Evolutionary conservation across 2,888 invertebrate species (phyloP).

Genomic region (Coremacera marginata): DNA sequence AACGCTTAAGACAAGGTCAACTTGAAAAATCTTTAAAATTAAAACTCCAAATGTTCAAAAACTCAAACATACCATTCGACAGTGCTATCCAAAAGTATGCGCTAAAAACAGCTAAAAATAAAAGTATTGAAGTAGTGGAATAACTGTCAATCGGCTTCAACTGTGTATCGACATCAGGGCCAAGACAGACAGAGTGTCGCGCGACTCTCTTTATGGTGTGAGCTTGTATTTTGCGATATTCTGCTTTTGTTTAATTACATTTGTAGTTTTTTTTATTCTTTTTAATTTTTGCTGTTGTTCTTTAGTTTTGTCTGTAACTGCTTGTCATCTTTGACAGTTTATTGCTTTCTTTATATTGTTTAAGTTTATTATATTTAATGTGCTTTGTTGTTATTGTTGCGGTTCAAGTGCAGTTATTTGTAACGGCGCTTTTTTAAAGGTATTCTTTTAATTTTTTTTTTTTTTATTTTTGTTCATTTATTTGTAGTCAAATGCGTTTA

Average conservation of each 20-base stretch:
- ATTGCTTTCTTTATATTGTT: no score
- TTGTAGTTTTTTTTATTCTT: no score
- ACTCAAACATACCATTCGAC: not conserved
- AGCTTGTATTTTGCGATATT: no score
- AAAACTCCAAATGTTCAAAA: not conserved
- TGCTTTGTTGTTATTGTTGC: not conserved
- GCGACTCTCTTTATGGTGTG: no score
- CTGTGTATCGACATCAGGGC: no score
- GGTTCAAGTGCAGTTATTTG: not conserved
- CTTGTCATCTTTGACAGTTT: not conserved
- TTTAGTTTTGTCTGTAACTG: not conserved
- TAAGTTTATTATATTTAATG: no score
- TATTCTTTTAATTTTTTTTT: slow-evolving; percentile 5
- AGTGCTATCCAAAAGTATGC: slow-evolving; percentile 8
- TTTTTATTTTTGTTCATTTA: not conserved
- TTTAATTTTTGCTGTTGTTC: slow-evolving; percentile 3
- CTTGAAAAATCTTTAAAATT: not conserved
- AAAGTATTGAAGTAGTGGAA: no score
- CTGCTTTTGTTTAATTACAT: no score
- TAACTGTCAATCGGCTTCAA: no score
- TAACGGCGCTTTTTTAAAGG: slow-evolving; percentile 7
- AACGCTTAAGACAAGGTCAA: not conserved
- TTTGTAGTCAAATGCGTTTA: slow-evolving; percentile 7
- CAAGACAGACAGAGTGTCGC: no score
- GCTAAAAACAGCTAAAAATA: not conserved